Conservation (phyloP, 2,888 invertebrate species). For the Dorcus parallelipipedus region DNA sequence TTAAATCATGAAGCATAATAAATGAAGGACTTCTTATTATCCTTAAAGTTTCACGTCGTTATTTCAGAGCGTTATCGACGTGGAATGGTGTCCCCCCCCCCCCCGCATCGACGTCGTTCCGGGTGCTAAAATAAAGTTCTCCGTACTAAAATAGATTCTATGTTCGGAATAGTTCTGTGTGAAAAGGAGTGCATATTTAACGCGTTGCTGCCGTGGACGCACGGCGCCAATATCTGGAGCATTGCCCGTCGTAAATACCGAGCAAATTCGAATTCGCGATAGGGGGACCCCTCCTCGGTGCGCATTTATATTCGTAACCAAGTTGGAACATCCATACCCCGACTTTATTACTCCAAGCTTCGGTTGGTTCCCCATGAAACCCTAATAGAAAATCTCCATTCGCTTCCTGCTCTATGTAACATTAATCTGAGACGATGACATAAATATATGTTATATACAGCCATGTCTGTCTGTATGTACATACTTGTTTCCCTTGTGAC, state of each 20-base stretch:
- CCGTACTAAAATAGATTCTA: neutral
- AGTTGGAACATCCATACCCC: neutral
- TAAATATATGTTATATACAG: neutral
- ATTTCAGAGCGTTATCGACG: too few species aligned
- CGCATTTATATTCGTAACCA: too few species aligned
- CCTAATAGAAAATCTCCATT: neutral
- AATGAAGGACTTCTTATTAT: too few species aligned
- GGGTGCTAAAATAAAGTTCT: neutral
- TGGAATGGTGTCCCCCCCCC: too few species aligned
- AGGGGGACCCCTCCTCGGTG: neutral
- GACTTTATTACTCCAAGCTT: neutral
- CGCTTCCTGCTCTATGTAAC: neutral
- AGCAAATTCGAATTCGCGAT: neutral
- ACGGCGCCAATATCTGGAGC: neutral
- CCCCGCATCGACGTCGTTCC: too few species aligned
- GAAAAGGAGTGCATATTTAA: slow-evolving; percentile 3
- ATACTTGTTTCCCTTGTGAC: too few species aligned
- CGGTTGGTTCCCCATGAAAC: neutral
- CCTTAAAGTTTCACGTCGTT: too few species aligned
- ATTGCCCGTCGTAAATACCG: slow-evolving; percentile 2
- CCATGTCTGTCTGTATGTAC: too few species aligned
- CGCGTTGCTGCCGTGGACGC: neutral
- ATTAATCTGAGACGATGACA: neutral
- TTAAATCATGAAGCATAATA: too few species aligned
- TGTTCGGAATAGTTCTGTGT: neutral